A percentile compares a stretch with the other conserved stretches of the same genome.
Conservation (phyloP, 2,888 invertebrate genomes). For the Drosophila flavopinicola region DNA sequence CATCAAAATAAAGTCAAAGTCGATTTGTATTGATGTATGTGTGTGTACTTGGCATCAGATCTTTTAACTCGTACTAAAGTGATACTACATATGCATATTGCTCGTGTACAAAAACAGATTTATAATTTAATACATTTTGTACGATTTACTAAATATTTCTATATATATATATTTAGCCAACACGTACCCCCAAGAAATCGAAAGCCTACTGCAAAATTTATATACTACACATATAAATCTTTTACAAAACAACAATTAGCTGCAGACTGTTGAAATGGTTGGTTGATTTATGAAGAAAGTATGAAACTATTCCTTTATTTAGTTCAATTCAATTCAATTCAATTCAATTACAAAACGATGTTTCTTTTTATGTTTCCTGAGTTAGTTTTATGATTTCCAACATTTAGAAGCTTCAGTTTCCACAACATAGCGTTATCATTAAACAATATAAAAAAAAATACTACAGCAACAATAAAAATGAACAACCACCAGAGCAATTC, state of each 20-base stretch:
- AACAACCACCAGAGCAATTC: conserved; percentile 29
- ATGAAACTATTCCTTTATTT: conserved; percentile 30
- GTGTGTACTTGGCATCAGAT: conserved; percentile 48
- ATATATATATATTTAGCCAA: conserved; percentile 23
- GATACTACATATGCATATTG: conserved; percentile 7
- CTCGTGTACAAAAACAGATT: conserved; percentile 25
- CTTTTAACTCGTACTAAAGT: conserved; percentile 13
- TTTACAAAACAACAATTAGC: conserved; percentile 38
- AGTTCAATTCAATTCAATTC: conserved; percentile 16
- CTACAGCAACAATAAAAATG: conserved; percentile 34
- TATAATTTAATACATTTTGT: conserved; percentile 10
- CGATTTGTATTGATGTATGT: conserved; percentile 50
- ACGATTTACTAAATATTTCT: conserved; percentile 1
- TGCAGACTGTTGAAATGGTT: conserved; percentile 54
- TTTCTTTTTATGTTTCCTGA: conserved; percentile 35
- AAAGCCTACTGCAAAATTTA: conserved; percentile 75
- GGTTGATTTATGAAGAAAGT: conserved; percentile 58
- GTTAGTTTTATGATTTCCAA: conserved; percentile 34
- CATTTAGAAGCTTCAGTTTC: conserved; percentile 30
- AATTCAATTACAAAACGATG: conserved; percentile 32
- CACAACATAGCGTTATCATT: conserved; percentile 28
- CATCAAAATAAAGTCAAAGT: conserved; percentile 22
- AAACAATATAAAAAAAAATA: conserved; percentile 14
- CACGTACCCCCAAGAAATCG: conserved; percentile 84
- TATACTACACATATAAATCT: conserved; percentile 13